Base-by-base conservation (phyloP, 2,113 vertebrate species). In the Sardina pilchardus region DNA sequence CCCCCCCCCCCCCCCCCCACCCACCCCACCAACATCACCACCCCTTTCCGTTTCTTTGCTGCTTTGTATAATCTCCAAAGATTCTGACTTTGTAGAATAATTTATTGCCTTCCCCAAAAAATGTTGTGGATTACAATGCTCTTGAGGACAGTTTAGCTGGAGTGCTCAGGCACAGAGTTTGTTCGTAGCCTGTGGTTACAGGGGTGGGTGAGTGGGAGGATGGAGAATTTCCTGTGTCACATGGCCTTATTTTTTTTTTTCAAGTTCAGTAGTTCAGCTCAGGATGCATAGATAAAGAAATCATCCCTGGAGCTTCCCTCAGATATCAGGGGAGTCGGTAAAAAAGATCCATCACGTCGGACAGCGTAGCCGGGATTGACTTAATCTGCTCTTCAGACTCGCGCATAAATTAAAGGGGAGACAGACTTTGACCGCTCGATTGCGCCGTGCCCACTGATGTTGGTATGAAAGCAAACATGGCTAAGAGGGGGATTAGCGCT, bases 351-450 rank as follows among this genome's bases (percentile, higher is more conserved):
- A 93, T 94, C 92, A 92, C 86, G 12, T 78, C 42, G 30, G 86
- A 92, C 92, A 92, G 94, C 92, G 92, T 87, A 67, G 53, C 17
- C 17, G n/a, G 93, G 91, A 93, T 95, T 93, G 89, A 93, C 92
- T 91, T 93, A 94, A 95, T 92, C 94, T 94, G 92, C 88, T 82
- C 89, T 90, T 88, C 87, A 86, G 63, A 90, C 88, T 90, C 90
- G 88, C 89, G 91, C 93, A 94, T 93, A 95, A 95, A 95, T 95
- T 93, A 93, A 78, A 91, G 89, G 81, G 80, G 47, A 90, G 90
- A 88, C 86, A 84, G 90, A 93, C 88, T 90, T 75, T 88, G 88
- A 93, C 92, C 91, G 90, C 89, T 92, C 92, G 91, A 92, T 93
- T 90, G 91, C 89, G 88, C 92, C 87, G 85, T 87, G 63, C 90